Evolutionary conservation across 2,888 invertebrate genomes (phyloP), one percentile per base, ranked within the genome.

Genomic region (Hypena proboscidalis): DNA sequence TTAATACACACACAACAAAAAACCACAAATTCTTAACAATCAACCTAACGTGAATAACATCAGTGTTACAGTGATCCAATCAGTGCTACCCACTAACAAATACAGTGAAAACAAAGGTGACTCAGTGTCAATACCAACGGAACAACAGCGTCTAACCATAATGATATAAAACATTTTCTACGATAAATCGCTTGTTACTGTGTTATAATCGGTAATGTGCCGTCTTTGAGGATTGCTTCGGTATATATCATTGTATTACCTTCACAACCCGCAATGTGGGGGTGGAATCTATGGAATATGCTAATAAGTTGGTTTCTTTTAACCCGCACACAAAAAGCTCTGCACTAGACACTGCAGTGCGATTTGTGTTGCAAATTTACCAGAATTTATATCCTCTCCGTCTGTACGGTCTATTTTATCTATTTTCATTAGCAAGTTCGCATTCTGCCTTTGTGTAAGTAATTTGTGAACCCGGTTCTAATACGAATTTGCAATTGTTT

Each of bases 321-420:
- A 80, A 77, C 80, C 75, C 82, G 80, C 80, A 81, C 78, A 87
- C 86, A 89, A 89, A 89, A 90, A 90, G 81, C 86, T 85, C 90
- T 89, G 90, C 90, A 90, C 88, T 83, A 81, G 80, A 81, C 77
- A 86, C 90, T 90, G 90, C 90, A 90, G 85, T 90, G 89, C 85
- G 85, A 89, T 90, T 89, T 90, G 88, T 80, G 78, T 88, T 90
- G 90, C 89, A 85, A 89, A 87, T 90, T 88, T 77, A 72, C 52
- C 69, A 67, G 60, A 58, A 71, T 70, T 70, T 73, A 69, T 71
- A 59, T 64, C 53, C 47, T 53, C 55, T 49, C 54, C 38, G 53
- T 54, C 44, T 41, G 33, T 52, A 29, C 29, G 30, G 49, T 40
- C 34, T 56, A 38, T 54, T 52, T 54, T 45, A 49, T 50, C 29